A percentile compares a stretch with the other conserved stretches of the same genome.
These are phyloP conservation scores for Datnioides undecimradiatus DNA, from an alignment of 2,113 vertebrate genomes.

Conservation along the genomic window DNA sequence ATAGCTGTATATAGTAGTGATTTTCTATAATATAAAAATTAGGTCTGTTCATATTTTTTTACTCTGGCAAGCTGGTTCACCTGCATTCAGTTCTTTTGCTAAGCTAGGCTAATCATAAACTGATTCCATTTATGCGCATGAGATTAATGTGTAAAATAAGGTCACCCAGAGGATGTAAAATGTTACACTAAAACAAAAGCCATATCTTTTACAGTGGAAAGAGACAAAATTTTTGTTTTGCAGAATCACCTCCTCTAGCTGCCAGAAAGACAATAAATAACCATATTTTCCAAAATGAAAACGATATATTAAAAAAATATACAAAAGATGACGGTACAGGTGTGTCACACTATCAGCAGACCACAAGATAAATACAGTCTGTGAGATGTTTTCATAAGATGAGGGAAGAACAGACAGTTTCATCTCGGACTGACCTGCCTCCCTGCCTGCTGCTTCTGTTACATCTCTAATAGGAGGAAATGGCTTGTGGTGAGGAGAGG, in stretches of 20 bases:
- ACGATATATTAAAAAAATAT: not conserved
- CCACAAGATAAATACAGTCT: not conserved
- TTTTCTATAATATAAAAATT: too few relatives aligned
- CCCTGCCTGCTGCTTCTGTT: conserved; percentile 62
- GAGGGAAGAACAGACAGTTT: not conserved
- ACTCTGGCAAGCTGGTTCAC: too few relatives aligned
- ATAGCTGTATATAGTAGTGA: too few relatives aligned
- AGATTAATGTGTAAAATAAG: not conserved
- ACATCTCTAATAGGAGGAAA: conserved; percentile 82
- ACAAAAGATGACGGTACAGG: not conserved
- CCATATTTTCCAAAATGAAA: not conserved
- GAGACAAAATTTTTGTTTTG: not conserved
- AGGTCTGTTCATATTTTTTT: too few relatives aligned
- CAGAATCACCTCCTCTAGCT: too few relatives aligned
- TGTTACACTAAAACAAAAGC: not conserved
- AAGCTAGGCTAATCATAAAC: not conserved
- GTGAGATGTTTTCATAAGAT: conserved; percentile 38
- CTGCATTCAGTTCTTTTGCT: not conserved
- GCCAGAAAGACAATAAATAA: not conserved
- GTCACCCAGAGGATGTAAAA: too few relatives aligned
- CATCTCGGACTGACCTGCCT: conserved; percentile 45
- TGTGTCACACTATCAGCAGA: not conserved
- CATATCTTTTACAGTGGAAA: not conserved
- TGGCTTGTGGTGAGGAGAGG: conserved; percentile 70
- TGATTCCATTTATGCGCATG: too few relatives aligned